Conservation (phyloP, 2,888 invertebrate species). For the Alloscopus bannaensis region DNA sequence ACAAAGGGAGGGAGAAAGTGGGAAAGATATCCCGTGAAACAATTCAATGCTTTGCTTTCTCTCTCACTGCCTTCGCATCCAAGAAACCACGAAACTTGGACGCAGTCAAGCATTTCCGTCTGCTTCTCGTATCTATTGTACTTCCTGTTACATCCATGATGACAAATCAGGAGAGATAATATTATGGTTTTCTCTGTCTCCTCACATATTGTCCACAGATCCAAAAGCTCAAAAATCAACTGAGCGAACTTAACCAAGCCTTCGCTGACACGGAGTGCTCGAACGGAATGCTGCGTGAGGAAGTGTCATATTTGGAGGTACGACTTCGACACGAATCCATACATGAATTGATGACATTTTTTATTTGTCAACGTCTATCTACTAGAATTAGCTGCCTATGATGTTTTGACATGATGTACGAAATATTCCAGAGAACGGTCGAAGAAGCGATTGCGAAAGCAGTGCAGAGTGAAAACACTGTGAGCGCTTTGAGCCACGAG, state of each 20-base stretch:
- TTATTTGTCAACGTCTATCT: slow-evolving; percentile 10
- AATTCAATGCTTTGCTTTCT: too few species aligned
- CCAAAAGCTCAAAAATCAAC: slow-evolving; percentile 71
- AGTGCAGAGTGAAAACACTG: slow-evolving; percentile 75
- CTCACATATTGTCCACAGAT: too few species aligned
- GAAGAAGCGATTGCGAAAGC: slow-evolving; percentile 70
- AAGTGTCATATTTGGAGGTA: slow-evolving; percentile 78
- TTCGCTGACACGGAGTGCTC: slow-evolving; percentile 82
- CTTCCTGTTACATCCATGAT: too few species aligned
- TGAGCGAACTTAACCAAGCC: slow-evolving; percentile 74
- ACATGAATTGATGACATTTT: slow-evolving; percentile 1
- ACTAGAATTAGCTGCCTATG: neutral
- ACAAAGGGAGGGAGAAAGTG: too few species aligned
- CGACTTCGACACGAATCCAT: slow-evolving; percentile 36
- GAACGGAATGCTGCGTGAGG: slow-evolving; percentile 82
- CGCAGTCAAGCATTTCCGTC: too few species aligned
- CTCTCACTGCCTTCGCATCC: too few species aligned
- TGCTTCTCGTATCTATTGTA: too few species aligned
- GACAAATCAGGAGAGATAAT: too few species aligned
- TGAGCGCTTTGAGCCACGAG: slow-evolving; percentile 78
- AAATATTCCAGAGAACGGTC: slow-evolving; percentile 70
- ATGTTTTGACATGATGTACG: too few species aligned
- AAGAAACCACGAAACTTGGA: too few species aligned
- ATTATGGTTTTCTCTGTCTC: too few species aligned
- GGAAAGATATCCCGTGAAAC: too few species aligned